These are phyloP conservation scores for Syndactyla subalaris DNA, from an alignment of 2,797 vertebrate genomes.

Conservation along the genomic window DNA sequence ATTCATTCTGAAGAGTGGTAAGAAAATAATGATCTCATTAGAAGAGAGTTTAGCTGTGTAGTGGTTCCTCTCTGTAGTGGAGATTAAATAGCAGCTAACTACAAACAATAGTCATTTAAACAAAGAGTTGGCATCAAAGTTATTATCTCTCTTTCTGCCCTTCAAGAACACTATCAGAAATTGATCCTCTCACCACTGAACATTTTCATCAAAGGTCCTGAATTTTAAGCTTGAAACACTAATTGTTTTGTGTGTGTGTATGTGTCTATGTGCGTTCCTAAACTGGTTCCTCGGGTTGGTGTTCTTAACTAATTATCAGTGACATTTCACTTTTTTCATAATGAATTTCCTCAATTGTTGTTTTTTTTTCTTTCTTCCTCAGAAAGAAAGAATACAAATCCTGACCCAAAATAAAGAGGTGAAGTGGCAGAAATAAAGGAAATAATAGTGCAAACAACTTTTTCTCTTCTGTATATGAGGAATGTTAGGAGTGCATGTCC, in stretches of 20 bases:
- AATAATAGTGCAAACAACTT: neutral
- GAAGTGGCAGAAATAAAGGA: conserved; percentile 23
- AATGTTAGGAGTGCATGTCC: neutral
- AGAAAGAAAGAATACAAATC: conserved; percentile 6
- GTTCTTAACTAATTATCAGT: conserved; percentile 56
- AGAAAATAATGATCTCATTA: conserved; percentile 77
- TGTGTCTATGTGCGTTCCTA: neutral
- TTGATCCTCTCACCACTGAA: conserved; percentile 52
- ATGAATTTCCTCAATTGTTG: conserved; percentile 1
- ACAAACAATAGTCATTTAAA: conserved; percentile 77
- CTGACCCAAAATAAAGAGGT: neutral
- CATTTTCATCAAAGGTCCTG: conserved; percentile 58
- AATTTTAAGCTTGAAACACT: conserved; percentile 69
- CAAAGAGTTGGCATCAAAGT: conserved; percentile 59
- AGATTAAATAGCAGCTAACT: conserved; percentile 78
- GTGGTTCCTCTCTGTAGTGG: conserved; percentile 70
- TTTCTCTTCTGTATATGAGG: neutral
- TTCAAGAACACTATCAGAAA: conserved; percentile 68
- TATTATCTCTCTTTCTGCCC: conserved; percentile 69
- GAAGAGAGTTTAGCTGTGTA: conserved; percentile 69
- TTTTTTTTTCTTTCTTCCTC: neutral
- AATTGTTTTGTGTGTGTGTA: conserved; percentile 27
- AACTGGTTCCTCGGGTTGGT: conserved; percentile 29
- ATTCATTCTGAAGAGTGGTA: conserved; percentile 69
- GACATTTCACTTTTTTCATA: conserved; percentile 32